phyloP scores from a whole-genome alignment of 2,888 invertebrate species.

The Phortica magna region DNA sequence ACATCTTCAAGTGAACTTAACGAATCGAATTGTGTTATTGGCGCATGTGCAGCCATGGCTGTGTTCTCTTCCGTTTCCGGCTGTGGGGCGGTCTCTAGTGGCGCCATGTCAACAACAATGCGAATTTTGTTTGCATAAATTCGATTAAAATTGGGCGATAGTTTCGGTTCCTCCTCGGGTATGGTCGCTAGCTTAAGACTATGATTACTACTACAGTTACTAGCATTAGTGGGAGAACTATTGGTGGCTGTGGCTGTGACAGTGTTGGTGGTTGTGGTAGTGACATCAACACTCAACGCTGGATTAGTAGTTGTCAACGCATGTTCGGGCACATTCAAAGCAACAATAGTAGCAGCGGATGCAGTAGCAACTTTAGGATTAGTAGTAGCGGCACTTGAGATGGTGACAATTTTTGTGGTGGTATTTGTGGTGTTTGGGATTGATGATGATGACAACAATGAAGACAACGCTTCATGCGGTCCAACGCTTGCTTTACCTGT shows the following conservation, averaged over 20 bases:
- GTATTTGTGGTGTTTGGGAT: conserved; percentile 38
- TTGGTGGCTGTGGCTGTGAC: conserved; percentile 52
- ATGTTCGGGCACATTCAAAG: conserved; percentile 47
- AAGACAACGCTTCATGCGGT: conserved; percentile 48
- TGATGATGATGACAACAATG: conserved; percentile 42
- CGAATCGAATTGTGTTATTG: conserved; percentile 67
- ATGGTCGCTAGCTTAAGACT: conserved; percentile 75
- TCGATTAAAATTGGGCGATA: conserved; percentile 70
- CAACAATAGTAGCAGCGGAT: conserved; percentile 44
- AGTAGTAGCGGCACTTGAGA: conserved; percentile 51
- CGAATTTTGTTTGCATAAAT: conserved; percentile 73
- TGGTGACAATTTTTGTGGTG: conserved; percentile 38
- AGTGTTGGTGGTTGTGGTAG: conserved; percentile 52
- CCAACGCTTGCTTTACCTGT: conserved; percentile 60
- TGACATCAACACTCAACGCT: conserved; percentile 63
- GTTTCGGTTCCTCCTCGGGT: conserved; percentile 52
- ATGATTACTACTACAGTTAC: conserved; percentile 61
- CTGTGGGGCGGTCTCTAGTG: conserved; percentile 15
- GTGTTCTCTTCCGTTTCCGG: background rate
- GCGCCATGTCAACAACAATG: conserved; percentile 64
- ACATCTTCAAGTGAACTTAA: conserved; percentile 71
- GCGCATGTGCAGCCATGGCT: conserved; percentile 8
- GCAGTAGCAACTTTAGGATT: conserved; percentile 60
- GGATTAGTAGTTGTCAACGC: conserved; percentile 54
- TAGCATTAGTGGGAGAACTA: conserved; percentile 54